These are phyloP conservation scores for Chlorospingus semifuscus DNA, from an alignment of 2,797 vertebrate species.

Conservation along the genomic window DNA sequence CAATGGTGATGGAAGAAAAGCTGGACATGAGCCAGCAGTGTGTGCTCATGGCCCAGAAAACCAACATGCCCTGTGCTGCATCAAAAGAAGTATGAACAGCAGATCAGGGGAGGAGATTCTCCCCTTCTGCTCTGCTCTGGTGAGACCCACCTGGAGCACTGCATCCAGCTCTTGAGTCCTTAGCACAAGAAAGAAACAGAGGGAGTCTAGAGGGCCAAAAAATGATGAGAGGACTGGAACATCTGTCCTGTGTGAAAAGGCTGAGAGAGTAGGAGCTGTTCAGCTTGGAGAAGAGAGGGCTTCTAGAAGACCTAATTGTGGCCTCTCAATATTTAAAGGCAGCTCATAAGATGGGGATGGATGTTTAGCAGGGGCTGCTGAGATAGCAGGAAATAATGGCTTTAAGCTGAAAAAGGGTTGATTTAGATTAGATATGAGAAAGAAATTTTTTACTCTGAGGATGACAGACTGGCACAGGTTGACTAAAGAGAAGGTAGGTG, in stretches of 20 bases:
- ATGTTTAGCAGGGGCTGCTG: background rate
- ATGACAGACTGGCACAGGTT: background rate
- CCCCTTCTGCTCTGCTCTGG: background rate
- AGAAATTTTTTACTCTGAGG: background rate
- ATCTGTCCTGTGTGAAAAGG: background rate
- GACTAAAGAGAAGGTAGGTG: background rate
- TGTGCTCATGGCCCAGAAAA: rapidly evolving
- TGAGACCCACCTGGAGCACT: background rate
- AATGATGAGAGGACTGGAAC: background rate
- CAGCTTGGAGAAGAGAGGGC: background rate
- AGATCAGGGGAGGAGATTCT: background rate
- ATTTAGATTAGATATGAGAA: background rate
- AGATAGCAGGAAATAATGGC: background rate
- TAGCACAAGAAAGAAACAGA: background rate
- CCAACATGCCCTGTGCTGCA: background rate
- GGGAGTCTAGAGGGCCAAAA: background rate
- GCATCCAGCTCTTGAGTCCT: background rate
- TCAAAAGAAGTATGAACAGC: background rate
- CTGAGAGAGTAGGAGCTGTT: background rate
- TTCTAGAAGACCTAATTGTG: background rate
- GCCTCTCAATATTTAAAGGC: background rate
- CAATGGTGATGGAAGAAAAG: background rate
- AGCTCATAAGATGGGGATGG: background rate
- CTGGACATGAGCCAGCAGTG: background rate
- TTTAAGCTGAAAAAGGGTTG: background rate